phyloP scores from a whole-genome alignment of 2,888 invertebrate genomes.

The Zhengitettix transpicula region DNA sequence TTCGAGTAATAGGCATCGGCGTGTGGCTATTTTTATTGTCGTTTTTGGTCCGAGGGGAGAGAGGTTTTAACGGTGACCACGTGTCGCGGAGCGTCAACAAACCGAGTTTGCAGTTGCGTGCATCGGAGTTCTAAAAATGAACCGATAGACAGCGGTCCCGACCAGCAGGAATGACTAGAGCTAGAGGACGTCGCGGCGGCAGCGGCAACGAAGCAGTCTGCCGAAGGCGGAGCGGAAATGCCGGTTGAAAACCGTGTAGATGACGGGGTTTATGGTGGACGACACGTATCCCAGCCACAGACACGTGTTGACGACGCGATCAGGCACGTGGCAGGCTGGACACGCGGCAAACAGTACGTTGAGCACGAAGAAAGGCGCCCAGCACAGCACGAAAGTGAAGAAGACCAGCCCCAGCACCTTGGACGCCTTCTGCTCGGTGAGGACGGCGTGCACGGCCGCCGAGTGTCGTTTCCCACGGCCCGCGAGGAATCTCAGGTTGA shows the following conservation, averaged over 20 bases:
- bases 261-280: slow-evolving; percentile 84
- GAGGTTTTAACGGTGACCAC: too few species aligned
- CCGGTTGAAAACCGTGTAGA: slow-evolving; percentile 84
- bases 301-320: slow-evolving; percentile 61
- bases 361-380: slow-evolving; percentile 82
- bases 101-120: too few species aligned
- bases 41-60: too few species aligned
- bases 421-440: slow-evolving; percentile 89
- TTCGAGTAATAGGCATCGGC: too few species aligned
- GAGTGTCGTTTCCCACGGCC: slow-evolving; percentile 49
- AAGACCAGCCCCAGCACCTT: slow-evolving; percentile 84
- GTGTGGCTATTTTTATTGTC: too few species aligned
- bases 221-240: slow-evolving; percentile 77
- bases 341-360: slow-evolving; percentile 79
- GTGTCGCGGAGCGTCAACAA: too few species aligned
- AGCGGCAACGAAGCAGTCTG: slow-evolving; percentile 54
- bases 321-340: slow-evolving; percentile 58
- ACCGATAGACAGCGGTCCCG: too few species aligned
- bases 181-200: slow-evolving; percentile 32
- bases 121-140: too few species aligned
- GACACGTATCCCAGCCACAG: slow-evolving; percentile 87
- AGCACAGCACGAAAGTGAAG: slow-evolving; percentile 81
- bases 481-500: slow-evolving; percentile 28
- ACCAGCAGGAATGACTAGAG: too few species aligned
- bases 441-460: slow-evolving; percentile 61